A percentile compares a stretch with the other conserved stretches of the same genome.
phyloP scores from a whole-genome alignment of 2,113 vertebrate genomes.

The Bombycilla garrulus region DNA sequence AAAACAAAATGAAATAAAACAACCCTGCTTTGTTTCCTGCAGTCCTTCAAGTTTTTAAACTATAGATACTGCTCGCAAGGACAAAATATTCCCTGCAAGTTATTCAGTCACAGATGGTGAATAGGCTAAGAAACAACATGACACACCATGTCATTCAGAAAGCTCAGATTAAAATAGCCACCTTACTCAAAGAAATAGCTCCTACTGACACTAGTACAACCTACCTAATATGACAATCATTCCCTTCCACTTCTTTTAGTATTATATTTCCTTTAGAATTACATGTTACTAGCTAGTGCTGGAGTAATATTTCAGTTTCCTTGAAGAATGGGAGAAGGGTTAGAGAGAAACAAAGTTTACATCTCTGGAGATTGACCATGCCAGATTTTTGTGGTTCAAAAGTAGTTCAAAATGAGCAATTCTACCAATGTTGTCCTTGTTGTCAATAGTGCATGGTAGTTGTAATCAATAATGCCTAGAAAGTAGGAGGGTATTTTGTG shows the following conservation, averaged over 20 bases:
- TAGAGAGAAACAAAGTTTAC: background rate
- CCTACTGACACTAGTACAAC: background rate
- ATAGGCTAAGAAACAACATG: background rate
- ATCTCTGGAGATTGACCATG: background rate
- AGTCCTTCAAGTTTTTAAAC: background rate
- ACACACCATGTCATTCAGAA: background rate
- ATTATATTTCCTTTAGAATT: background rate
- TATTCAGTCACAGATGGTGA: background rate
- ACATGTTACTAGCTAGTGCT: accelerated
- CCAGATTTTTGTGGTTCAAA: background rate
- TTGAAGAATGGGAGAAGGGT: background rate
- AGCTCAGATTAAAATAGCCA: background rate
- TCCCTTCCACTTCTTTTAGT: background rate
- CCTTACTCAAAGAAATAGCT: background rate
- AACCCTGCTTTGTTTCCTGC: background rate
- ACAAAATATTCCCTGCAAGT: background rate
- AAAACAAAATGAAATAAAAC: too few relatives aligned
- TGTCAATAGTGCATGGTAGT: background rate
- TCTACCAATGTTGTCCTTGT: background rate
- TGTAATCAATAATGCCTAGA: background rate
- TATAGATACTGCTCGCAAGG: background rate
- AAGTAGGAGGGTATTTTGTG: accelerated
- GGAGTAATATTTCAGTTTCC: background rate
- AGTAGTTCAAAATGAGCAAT: background rate
- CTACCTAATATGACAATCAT: background rate